Evolutionary conservation across 92 coral and sea anemone genomes (phyloP), one percentile per base, ranked within the genome.

Genomic region (Phenganax subtilis): DNA sequence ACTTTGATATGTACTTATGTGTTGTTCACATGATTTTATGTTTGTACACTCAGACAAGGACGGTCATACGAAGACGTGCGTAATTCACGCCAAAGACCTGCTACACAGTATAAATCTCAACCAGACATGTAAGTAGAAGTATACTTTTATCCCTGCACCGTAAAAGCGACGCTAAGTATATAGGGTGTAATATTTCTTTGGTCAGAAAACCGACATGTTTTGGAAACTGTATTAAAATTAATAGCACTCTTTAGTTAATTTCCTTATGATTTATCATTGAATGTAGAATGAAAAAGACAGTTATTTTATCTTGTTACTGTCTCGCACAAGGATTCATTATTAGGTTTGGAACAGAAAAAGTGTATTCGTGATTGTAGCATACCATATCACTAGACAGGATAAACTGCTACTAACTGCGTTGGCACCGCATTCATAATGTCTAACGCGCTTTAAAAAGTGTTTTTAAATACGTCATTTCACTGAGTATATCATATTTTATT

Each of bases 111-210:
- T 29, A 78, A 64, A 78, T 78, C 82, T 27, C 72, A 78, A 52
- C 82, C 82, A 57, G 82, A 78, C 53, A 62, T 78, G 82, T 78
- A 78, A 78, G 82, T 62, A 3, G 27, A 28, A 28, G 8, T 28
- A 61, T 4, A 15, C 20, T 61, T 28, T 28, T 61, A 17, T 61
- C 15, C 4, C 29, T 37, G 47, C 47, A 37, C 47, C 5, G 47
- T 37, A 5, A 37, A 37, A 37, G 47, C 47, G 5, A 37, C 47
- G 47, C 47, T 37, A 37, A 37, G 47, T 2, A 37, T 37, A 37
- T 37, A 37, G 2, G 5, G 47, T 29, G 76, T 29, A 30, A 71
- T 20, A 71, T 2, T 71, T 9, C 14, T 20, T 71, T 37, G 1
- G 54, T 71, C 20, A 73, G 17, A 0, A 51, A 10, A 10, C 47